Percentiles rank a stretch among this genome's conserved stretches.
Evolutionary conservation across 2,113 vertebrate species (phyloP).

Genomic region (Gobio gobio): DNA sequence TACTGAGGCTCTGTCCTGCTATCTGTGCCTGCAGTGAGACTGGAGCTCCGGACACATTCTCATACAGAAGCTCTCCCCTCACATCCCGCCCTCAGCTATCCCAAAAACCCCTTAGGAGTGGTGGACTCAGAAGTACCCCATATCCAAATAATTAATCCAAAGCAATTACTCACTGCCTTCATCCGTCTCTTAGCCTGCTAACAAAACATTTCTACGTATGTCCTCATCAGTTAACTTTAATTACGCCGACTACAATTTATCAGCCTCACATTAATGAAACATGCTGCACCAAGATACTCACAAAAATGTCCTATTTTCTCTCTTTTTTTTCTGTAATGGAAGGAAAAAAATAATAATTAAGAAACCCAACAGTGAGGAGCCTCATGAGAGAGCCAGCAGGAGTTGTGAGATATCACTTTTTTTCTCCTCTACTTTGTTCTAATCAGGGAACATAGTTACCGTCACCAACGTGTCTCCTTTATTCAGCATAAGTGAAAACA

Average conservation of each 20-base stretch:
- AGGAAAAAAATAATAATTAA: conserved; percentile 61
- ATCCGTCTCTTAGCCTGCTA: conserved; percentile 79
- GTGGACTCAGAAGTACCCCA: conserved; percentile 74
- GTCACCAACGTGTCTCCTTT: conserved; percentile 36
- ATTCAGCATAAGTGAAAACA: conserved; percentile 41
- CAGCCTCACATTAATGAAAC: conserved; percentile 81
- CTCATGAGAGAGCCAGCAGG: conserved; percentile 63
- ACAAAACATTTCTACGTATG: conserved; percentile 85
- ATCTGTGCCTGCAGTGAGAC: conserved; percentile 51
- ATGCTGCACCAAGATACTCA: conserved; percentile 75
- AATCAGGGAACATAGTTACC: conserved; percentile 50
- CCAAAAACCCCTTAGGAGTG: conserved; percentile 75
- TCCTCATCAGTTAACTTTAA: conserved; percentile 84
- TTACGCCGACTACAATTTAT: conserved; percentile 80
- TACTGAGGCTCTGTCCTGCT: conserved; percentile 29
- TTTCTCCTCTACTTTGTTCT: conserved; percentile 54
- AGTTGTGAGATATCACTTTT: conserved; percentile 57
- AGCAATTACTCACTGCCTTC: conserved; percentile 84
- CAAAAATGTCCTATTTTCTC: conserved; percentile 68
- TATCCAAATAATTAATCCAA: conserved; percentile 85
- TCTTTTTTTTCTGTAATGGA: conserved; percentile 74
- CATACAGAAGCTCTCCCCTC: conserved; percentile 55
- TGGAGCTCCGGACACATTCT: conserved; percentile 46
- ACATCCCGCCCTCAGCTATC: conserved; percentile 48
- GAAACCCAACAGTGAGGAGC: conserved; percentile 57